Base-by-base conservation (phyloP, 53 echinoderm and acorn worm genomes). In the Paracentrotus lividus region DNA sequence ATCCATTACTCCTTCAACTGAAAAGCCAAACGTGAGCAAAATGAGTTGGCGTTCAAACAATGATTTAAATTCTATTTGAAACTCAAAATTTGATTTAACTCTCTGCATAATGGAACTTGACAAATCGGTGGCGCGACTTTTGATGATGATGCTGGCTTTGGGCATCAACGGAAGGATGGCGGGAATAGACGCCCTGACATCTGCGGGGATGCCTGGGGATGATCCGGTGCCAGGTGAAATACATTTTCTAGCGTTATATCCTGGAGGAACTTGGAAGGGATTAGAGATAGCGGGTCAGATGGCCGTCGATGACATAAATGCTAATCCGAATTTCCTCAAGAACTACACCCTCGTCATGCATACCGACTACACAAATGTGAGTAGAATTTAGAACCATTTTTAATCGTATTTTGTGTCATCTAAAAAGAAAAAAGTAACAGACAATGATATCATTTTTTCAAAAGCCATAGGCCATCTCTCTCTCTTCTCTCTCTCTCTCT, bases 341-440 rank as follows among this genome's bases (percentile, higher is more conserved):
- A 94, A 95, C 51, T 96, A 96, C 51, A 94, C 94, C 27, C 76
- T 96, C n/a, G 77, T 93, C 23, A 45, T 96, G 85, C 76, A 93
- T 77, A 67, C 93, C 55, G 90, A 93, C 95, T 67, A 94, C 49
- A 93, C 96, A 10, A 94, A 96, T 78, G 96, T 96, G 66, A 94
- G 96, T 96, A n/a, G n/a, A n/a, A 52, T 4, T 72, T 40, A 16
- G 2, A 18, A 5, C 5, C 21, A 64, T 31, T 64, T 52, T 15
- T 52, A 5, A 59, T 24, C 6, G 4, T 59, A 0, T 59, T 23
- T n/a, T n/a, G 59, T 4, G 23, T 4, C n/a, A n/a, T 59, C 6
- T n/a, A n/a, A n/a, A n/a, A n/a, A n/a, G n/a, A n/a, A n/a, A n/a
- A n/a, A n/a, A n/a, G n/a, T n/a, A n/a, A n/a, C n/a, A n/a, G n/a